Evolutionary conservation across 2,113 vertebrate genomes (phyloP).

Genomic region (Myiozetetes cayanensis): DNA sequence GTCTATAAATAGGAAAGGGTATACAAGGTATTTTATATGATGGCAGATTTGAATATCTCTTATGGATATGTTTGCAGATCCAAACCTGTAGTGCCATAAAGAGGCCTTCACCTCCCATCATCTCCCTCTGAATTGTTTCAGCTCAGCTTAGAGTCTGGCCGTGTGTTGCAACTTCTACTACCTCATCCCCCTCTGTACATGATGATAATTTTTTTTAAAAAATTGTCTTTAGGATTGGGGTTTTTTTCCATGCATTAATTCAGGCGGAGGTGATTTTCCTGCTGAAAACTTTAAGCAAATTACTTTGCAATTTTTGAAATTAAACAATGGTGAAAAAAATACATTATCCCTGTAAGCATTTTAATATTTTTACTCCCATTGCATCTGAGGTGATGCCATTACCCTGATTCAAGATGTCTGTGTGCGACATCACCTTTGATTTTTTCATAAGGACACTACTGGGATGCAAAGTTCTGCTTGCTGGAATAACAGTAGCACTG

Average conservation of each 20-base stretch:
- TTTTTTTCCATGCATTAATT: background rate
- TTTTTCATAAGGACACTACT: background rate
- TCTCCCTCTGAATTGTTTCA: background rate
- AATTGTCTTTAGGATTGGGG: background rate
- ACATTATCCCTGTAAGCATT: background rate
- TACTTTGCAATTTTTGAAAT: background rate
- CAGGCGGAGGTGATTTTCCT: background rate
- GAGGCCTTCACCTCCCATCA: background rate
- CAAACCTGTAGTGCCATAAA: background rate
- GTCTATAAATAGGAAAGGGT: background rate
- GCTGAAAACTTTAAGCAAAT: background rate
- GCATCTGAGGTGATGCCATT: background rate
- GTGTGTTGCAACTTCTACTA: background rate
- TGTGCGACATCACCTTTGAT: background rate
- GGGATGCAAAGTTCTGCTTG: background rate
- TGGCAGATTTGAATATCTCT: background rate
- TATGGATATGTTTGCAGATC: background rate
- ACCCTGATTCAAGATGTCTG: background rate
- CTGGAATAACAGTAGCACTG: conserved; percentile 56
- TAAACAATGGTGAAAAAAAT: background rate
- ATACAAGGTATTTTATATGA: background rate
- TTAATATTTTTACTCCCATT: background rate
- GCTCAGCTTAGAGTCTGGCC: background rate
- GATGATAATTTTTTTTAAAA: background rate
- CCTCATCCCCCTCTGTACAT: background rate